Evolutionary conservation across 2,113 vertebrate genomes (phyloP).

Genomic region (Piprites chloris): DNA sequence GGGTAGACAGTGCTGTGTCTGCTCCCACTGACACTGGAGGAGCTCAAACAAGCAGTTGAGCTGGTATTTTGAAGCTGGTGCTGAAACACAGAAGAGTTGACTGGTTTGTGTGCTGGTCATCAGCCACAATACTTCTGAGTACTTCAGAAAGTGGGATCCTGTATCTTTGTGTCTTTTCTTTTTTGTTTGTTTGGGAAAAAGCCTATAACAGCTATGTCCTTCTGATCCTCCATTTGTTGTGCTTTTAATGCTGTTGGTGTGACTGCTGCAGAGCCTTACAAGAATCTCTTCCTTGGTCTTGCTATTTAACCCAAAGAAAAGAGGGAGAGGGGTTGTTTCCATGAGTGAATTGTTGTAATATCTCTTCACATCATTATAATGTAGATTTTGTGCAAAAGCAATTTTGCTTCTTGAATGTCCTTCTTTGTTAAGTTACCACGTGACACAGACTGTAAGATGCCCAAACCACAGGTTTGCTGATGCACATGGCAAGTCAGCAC

Average conservation of each 20-base stretch:
- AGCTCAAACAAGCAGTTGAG: not conserved
- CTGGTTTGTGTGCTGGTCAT: not conserved
- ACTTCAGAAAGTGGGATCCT: not conserved
- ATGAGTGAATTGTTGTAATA: not conserved
- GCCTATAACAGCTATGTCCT: not conserved
- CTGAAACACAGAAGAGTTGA: not conserved
- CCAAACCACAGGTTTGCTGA: not conserved
- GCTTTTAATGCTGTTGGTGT: not conserved
- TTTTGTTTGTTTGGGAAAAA: not conserved
- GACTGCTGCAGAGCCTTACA: not conserved
- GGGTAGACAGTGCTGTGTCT: not conserved
- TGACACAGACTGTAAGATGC: not conserved
- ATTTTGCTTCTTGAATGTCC: not conserved
- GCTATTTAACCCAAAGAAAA: not conserved
- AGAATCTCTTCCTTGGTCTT: not conserved
- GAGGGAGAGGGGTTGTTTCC: not conserved
- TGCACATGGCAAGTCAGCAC: not conserved
- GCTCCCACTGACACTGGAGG: not conserved
- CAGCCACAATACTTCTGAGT: not conserved
- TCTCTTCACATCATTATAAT: not conserved
- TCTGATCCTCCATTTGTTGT: not conserved
- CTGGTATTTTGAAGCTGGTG: not conserved
- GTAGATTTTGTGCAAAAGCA: not conserved
- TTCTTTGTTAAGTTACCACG: not conserved
- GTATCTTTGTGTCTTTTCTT: not conserved